Base-by-base conservation (phyloP, 2,797 vertebrate species). In the Mus spretus region DNA sequence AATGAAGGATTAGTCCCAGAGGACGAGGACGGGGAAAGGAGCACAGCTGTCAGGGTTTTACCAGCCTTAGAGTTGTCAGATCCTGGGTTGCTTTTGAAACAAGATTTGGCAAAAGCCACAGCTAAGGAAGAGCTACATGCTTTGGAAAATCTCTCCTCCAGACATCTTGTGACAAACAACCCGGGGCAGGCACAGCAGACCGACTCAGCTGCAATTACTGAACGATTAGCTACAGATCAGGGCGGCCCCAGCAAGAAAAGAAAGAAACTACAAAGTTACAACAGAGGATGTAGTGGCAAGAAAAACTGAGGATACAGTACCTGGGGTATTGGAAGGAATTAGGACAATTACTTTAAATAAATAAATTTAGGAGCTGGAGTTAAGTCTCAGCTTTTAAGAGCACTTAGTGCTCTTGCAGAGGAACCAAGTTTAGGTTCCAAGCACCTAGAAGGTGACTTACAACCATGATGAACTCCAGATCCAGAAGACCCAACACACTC, bases 101-200 rank as follows among this genome's bases (percentile, higher is more conserved):
- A 97, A 92, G 98, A 98, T 96, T 94, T 97, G 97, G 98, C 97
- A 97, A 98, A 99, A 98, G 98, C 97, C 98, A 94, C 89, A 89
- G 96, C 98, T 98, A 98, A 98, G 98, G 98, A 98, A 97, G 98
- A 99, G 97, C 98, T 98, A 95, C 98, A 98, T 98, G 98, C 99
- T 99, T 98, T 98, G 98, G 98, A 98, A 98, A 98, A 98, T 98
- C 98, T 93, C 59, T 98, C 98, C 98, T 98, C 97, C 96, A 97
- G 89, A 97, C 98, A 98, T 98, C 98, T 98, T 98, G 97, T 98
- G 94, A 96, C 97, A 98, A 99, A 96, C 98, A 97, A 72, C 70
- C 22, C 47, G 96, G 98, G 97, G 97, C 98, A 99, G 98, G 98
- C 98, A 97, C 98, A 98, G 98, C 98, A 98, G 98, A 99, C 98